Evolutionary conservation across 2,113 vertebrate species (phyloP).

Genomic region (Heterotilapia buettikoferi): DNA sequence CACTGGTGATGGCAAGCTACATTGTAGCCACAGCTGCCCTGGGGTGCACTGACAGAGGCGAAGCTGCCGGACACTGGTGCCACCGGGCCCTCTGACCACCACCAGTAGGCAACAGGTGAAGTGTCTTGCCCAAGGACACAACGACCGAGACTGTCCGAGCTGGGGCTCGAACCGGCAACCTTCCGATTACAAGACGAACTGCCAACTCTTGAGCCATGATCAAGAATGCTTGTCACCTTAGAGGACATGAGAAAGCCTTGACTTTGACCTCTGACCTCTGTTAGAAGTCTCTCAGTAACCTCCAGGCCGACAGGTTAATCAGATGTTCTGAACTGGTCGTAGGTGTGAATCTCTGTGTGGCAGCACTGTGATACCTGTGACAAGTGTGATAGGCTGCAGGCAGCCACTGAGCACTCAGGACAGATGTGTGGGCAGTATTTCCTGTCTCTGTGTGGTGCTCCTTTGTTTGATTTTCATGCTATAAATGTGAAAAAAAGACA

Average conservation of each 20-base stretch:
- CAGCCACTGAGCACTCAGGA: background rate
- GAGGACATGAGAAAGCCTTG: too few relatives aligned
- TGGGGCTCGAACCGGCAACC: background rate
- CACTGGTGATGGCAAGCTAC: background rate
- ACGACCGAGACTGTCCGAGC: rapidly evolving
- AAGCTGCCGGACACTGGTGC: background rate
- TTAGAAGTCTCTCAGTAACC: background rate
- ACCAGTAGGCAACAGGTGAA: background rate
- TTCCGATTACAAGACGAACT: background rate
- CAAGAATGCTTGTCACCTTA: too few relatives aligned
- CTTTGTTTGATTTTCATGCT: background rate
- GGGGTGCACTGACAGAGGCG: background rate
- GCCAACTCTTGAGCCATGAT: background rate
- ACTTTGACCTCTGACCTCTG: too few relatives aligned
- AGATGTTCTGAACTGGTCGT: background rate
- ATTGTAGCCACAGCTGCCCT: background rate
- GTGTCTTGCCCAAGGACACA: background rate
- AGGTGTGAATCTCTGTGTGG: background rate
- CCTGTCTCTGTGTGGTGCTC: background rate
- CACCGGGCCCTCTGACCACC: background rate
- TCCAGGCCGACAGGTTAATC: background rate
- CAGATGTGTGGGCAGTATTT: background rate
- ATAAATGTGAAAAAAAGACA: background rate
- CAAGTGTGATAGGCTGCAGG: background rate
- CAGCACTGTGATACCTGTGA: background rate